Conservation (phyloP, 2,797 vertebrate genomes). For the Alcedo atthis region DNA sequence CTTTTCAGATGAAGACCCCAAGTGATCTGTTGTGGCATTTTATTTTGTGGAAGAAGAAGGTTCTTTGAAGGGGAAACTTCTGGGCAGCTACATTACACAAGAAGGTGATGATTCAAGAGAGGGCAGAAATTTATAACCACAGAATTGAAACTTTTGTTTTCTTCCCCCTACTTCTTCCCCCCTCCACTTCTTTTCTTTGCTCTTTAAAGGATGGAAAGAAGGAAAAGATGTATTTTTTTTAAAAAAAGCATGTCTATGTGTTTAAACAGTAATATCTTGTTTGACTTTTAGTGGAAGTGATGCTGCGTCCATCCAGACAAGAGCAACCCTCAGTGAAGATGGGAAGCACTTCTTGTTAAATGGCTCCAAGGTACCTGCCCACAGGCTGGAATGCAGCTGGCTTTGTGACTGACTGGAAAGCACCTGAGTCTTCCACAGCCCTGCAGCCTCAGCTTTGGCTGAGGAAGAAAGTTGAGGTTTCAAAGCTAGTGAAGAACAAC, state of each 20-base stretch:
- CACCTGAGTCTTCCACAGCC: not conserved
- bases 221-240: not conserved
- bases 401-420: not conserved
- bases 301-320: slow-evolving; percentile 90
- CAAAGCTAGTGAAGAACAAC: not conserved
- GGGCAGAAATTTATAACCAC: not conserved
- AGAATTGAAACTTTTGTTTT: not conserved
- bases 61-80: not conserved
- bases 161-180: not conserved
- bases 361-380: slow-evolving; percentile 88
- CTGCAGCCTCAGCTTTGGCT: not conserved
- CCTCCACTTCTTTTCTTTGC: too few species aligned
- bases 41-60: not conserved
- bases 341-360: slow-evolving; percentile 87
- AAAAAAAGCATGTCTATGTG: not conserved
- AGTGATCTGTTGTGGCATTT: not conserved
- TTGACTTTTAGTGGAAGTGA: slow-evolving; percentile 88
- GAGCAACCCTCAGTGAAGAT: slow-evolving; percentile 87
- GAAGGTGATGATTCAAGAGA: not conserved
- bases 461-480: not conserved
- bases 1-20: not conserved
- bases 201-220: not conserved
- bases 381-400: not conserved
- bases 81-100: not conserved
- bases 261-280: not conserved